Evolutionary conservation across 1,140 invertebrate genomes (phyloP), one percentile per base, ranked within the genome.

Genomic region (Melitaea cinxia): DNA sequence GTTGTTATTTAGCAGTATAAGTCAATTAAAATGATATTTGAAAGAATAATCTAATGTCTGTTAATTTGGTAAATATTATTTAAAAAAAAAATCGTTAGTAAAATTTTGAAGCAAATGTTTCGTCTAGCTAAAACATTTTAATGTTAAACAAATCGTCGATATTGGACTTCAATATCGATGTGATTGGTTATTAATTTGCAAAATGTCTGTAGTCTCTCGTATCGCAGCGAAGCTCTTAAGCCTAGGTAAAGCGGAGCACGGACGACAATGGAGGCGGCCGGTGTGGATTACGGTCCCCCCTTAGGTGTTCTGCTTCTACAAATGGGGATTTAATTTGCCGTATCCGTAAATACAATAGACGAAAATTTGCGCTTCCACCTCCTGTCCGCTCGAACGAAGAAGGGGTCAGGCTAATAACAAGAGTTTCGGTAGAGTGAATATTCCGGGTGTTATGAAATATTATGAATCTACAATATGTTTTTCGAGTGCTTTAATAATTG

Each of bases 321-420:
- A 83, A 85, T 87, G 83, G 82, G 82, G 83, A 83, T 83, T 83
- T 87, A 85, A 85, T 87, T 87, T 85, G 71, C 78, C 75, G 81
- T 79, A 84, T 83, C 77, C 78, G 72, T 82, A 78, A 82, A 84
- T 78, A 84, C 80, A 82, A 83, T 81, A 75, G 73, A 54, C 70
- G 75, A 74, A 73, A 80, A 78, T 82, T 80, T 72, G 82, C 42
- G 68, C 60, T 67, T 72, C 68, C 69, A 73, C 62, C 70, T 49
- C 55, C 68, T 70, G 56, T 72, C 70, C 68, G 63, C 52, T 72
- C 63, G 61, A 68, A 73, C 71, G 66, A 65, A 53, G 69, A 71
- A 64, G 75, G 37, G 73, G 72, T 70, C 67, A 72, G 61, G 63
- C 64, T 72, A 70, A 75, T 75, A 75, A 69, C 72, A 57, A 70